Evolutionary conservation across 2,113 vertebrate genomes (phyloP), one percentile per base, ranked within the genome.

Genomic region (Boulengerochromis microlepis): DNA sequence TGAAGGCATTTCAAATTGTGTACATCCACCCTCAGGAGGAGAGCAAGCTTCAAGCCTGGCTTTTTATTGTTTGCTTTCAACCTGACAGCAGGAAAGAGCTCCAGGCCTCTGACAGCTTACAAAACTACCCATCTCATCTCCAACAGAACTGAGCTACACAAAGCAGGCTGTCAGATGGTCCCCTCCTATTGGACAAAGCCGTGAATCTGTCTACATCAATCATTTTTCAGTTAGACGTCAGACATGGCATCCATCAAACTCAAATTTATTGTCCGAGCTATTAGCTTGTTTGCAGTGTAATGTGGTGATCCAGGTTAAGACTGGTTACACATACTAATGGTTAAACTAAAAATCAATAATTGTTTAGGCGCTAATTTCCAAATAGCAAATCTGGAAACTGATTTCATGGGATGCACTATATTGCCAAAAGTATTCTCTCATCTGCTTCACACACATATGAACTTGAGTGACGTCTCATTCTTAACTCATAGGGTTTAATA

Each of bases 1-100:
- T 86, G 22, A 61, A 35, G 35, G 52, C 15, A 10, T 29, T 86
- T 76, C 38, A 76, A 76, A 38, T 40, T 38, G 33, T 61, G 76
- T 71, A 80, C 74, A 66, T 87, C 42, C 83, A 26, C 66, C 31
- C 85, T 85, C 59, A 52, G 38, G 86, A 85, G 42, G 56, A 24
- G 80, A 82, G 12, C n/a, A 2, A 26, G 24, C 38, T 40, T 81
- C 35, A 26, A 47, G 78, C 31, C 15, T 19, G 19, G 84, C 80
- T 54, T 85, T 52, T 84, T 81, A 91, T 82, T 50, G 74, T 90
- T 86, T 91, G 80, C 76, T 84, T 83, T 87, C 59, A 59, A 35
- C 31, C 47, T 91, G 91, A 88, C 90, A 91, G 87, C 87, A 56
- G 82, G 87, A 86, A 56, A 40, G 33, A 88, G 81, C 56, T 8